Evolutionary conservation across 2,113 vertebrate genomes (phyloP), one percentile per base, ranked within the genome.

Genomic region (Ctenomys sociabilis): DNA sequence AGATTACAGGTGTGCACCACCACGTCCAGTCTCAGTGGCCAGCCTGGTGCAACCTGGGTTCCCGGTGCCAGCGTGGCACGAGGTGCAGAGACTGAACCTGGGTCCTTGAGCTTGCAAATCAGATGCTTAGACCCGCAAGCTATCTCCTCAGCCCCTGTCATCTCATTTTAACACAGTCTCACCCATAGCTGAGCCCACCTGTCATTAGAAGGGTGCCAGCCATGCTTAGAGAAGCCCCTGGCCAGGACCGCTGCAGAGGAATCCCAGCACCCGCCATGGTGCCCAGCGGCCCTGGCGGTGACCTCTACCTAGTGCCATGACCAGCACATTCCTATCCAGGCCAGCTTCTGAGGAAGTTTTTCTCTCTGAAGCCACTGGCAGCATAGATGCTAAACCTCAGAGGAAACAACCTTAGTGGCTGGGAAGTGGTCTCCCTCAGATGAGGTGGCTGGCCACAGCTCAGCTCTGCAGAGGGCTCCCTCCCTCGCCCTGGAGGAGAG

Each of bases 401-500:
- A 49, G 26, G 6, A 49, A 49, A 24, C 11, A 8, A 57, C 59
- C 54, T 68, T 2, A 13, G 45, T 68, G 59, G 19, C 35, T 0
- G n/a, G n/a, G 54, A 64, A 30, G 4, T 11, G 7, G n/a, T 45
- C 43, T 37, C 54, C 1, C 0, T 7, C 26, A 22, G 57, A 59
- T 43, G 32, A 91, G 73, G 32, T 22, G 54, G 70, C 40, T 45
- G 35, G n/a, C 12, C 40, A 11, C 13, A 24, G 37, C 22, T 66
- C 43, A 17, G 40, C 52, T 77, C 72, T 22, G 2, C 1, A n/a
- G 88, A 7, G 49, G 87, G 1, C n/a, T 57, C 75, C 91, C 30
- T 86, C 73, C 88, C 85, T 75, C 66, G 94, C 73, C 30, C 24
- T 45, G 40, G 13, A 61, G 85, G 43, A 82, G n/a, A 54, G 45